phyloP scores from a whole-genome alignment of 2,113 vertebrate genomes.

The Hydropotes inermis region DNA sequence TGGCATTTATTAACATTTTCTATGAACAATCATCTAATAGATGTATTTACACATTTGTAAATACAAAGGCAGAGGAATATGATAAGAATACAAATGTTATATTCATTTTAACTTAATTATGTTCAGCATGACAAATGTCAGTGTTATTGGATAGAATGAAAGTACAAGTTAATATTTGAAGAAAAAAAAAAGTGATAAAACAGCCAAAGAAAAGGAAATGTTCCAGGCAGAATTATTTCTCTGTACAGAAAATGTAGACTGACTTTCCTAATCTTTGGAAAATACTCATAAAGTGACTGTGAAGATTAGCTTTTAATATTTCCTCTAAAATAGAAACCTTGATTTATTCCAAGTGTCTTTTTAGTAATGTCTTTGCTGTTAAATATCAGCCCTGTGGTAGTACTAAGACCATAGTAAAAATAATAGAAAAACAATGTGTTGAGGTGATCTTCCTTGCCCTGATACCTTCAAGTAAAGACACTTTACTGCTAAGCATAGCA shows the following conservation, averaged over 20 bases:
- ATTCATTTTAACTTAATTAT: neutral
- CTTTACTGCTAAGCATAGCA: constrained; percentile 71
- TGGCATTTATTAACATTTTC: neutral
- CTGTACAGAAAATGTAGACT: neutral
- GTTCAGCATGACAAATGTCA: neutral
- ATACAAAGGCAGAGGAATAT: neutral
- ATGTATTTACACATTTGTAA: neutral
- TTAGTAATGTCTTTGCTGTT: neutral
- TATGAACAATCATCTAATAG: neutral
- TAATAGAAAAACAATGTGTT: neutral
- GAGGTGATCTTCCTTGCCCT: constrained; percentile 38
- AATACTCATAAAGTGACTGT: neutral
- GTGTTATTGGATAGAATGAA: neutral
- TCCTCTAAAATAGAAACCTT: neutral
- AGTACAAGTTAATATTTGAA: neutral
- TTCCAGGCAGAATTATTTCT: neutral
- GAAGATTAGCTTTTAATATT: neutral
- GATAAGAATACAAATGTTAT: neutral
- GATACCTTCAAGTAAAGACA: constrained; percentile 48
- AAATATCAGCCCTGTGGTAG: constrained; percentile 30
- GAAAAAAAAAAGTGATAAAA: neutral
- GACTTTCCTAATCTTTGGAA: neutral
- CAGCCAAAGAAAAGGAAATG: neutral
- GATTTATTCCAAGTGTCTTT: neutral
- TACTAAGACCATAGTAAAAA: constrained; percentile 21